These are phyloP conservation scores for Melolontha melolontha DNA, from an alignment of 2,888 invertebrate genomes.

Conservation along the genomic window DNA sequence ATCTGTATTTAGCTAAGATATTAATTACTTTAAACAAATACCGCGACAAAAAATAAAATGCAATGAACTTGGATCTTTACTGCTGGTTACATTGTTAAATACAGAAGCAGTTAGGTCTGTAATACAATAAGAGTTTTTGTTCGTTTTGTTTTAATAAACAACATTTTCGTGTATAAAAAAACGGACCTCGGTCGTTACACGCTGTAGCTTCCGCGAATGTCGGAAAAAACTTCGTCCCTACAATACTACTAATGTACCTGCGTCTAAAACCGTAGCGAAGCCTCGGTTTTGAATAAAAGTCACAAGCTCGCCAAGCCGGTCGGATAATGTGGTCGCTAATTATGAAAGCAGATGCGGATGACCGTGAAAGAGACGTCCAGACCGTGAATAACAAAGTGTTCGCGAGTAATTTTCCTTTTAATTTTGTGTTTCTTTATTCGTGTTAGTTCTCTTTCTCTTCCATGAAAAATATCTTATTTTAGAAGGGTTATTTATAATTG, in stretches of 20 bases:
- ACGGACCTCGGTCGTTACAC: slow-evolving; percentile 23
- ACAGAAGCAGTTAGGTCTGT: no score
- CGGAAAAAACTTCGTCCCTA: slow-evolving; percentile 8
- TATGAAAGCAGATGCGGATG: slow-evolving; percentile 34
- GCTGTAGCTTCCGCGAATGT: slow-evolving; percentile 30
- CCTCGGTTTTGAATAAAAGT: slow-evolving; percentile 21
- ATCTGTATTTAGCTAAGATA: no score
- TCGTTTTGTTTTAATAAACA: slow-evolving; percentile 33
- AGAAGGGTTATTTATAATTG: no score
- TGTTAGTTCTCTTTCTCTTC: no score
- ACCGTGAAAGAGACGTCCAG: slow-evolving; percentile 20
- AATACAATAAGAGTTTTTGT: neutral
- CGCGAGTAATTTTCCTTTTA: slow-evolving; percentile 9
- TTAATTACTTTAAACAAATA: no score
- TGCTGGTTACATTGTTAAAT: no score
- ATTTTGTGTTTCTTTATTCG: slow-evolving; percentile 4
- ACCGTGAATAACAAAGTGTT: slow-evolving; percentile 11
- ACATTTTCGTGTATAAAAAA: slow-evolving; percentile 22
- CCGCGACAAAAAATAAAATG: no score
- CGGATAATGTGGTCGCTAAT: slow-evolving; percentile 34
- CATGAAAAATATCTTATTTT: no score
- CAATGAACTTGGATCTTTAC: no score
- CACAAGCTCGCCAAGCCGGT: neutral
- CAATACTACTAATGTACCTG: slow-evolving; percentile 8
- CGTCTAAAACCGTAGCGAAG: no score